Base-by-base conservation (phyloP, 2,113 vertebrate genomes). In the Hippoglossus stenolepis region DNA sequence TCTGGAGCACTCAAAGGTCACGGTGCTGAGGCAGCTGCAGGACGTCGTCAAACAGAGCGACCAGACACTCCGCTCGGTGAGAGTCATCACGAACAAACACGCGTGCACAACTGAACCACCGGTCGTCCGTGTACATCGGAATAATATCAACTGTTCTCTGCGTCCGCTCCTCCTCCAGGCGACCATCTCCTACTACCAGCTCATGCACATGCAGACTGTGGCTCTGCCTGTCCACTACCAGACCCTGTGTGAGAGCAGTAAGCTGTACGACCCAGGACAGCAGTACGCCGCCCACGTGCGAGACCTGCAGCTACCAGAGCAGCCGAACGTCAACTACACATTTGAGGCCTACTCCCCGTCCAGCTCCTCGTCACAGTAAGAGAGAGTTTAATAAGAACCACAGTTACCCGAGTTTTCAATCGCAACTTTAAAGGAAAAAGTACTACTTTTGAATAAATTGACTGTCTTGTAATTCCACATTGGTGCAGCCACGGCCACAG, bases 181-280 rank as follows among this genome's bases (percentile, higher is more conserved):
- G n/a, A 99, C 97, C 8, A 96, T 99, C 90, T 96, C 97, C 73
- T 99, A 97, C 92, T 98, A 97, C 87, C 97, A 98, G 94, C 93
- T 94, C 64, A 98, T 99, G 98, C 97, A 99, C 94, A 96, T 96
- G 94, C 96, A 98, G 94, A 98, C 98, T 0, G 97, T 98, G 0
- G 95, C 94, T 0, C 87, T 97, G 89, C 98, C 98, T 0, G 98
- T 99, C 31, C 94, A 98, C 83, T 99, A 97, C 91, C 98, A 99
- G 94, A 98, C 97, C 0, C 91, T 99, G 87, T 98, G 97, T 0
- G 98, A 99, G 94, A 99, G 97, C 96, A 98, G 97, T 87, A 99
- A 98, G 75, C 94, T 98, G 18, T 99, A 99, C 0, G 98, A 98
- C 89, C 97, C 95, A 0, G 98, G 98, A 13, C 97, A 97, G 87